Evolutionary conservation across 64 coral and sea anemone genomes (phyloP).

Genomic region (Montipora foliosa): DNA sequence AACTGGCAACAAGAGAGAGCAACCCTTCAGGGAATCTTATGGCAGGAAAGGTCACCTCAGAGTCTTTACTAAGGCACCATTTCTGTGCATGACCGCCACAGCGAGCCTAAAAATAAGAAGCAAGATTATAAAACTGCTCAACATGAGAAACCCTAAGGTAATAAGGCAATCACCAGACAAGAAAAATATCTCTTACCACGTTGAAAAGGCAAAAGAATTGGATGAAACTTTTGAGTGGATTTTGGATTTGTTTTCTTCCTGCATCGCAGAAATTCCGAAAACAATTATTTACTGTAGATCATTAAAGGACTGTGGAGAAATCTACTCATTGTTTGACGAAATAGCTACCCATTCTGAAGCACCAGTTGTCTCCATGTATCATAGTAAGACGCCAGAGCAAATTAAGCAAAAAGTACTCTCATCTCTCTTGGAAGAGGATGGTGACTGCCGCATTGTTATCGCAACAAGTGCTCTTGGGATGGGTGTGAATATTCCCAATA

Average conservation of each 20-base stretch:
- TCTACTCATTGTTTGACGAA: slow-evolving; percentile 36
- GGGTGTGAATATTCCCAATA: slow-evolving; percentile 47
- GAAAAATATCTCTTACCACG: background rate
- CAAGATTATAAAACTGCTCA: slow-evolving; percentile 49
- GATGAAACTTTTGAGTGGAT: background rate
- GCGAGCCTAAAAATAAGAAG: slow-evolving; percentile 9
- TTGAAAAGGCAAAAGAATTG: background rate
- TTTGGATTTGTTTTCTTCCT: background rate
- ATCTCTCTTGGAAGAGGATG: background rate
- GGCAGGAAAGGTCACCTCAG: slow-evolving; percentile 43
- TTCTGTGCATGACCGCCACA: slow-evolving; percentile 69
- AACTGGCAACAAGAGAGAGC: background rate
- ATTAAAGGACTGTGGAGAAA: slow-evolving; percentile 51
- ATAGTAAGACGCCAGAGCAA: slow-evolving; percentile 38
- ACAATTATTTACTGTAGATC: slow-evolving; percentile 63
- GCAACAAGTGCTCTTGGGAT: slow-evolving; percentile 60
- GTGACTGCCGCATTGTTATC: background rate
- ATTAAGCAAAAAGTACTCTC: slow-evolving; percentile 39
- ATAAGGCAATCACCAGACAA: slow-evolving; percentile 43
- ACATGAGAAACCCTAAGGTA: slow-evolving; percentile 35
- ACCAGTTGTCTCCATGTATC: slow-evolving; percentile 22
- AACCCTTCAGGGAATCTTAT: slow-evolving; percentile 54
- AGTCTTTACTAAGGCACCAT: slow-evolving; percentile 21
- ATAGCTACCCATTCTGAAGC: no score
- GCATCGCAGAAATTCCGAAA: background rate